Evolutionary conservation across 2,113 vertebrate genomes (phyloP).

Genomic region (Potamarius usumacintae): DNA sequence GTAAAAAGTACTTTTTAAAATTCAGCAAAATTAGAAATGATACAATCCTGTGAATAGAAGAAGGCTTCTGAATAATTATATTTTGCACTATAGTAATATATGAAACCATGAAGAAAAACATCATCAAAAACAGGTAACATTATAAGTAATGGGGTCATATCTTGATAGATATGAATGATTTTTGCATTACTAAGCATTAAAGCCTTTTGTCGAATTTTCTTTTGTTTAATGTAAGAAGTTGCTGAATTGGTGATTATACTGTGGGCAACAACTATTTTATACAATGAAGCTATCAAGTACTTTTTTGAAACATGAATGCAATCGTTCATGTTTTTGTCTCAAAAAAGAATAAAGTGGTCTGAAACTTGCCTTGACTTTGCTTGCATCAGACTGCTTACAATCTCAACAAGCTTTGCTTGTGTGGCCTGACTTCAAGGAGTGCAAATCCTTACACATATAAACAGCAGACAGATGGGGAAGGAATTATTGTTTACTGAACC

Average conservation of each 20-base stretch:
- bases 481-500: constrained; percentile 69
- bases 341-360: neutral
- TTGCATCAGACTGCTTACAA: constrained; percentile 58
- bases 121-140: neutral
- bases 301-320: neutral
- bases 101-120: neutral
- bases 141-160: neutral
- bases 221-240: neutral
- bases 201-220: neutral
- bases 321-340: neutral
- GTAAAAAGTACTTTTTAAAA: neutral
- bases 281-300: neutral
- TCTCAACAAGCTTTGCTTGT: constrained; percentile 71
- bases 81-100: neutral
- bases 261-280: neutral
- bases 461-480: constrained; percentile 70
- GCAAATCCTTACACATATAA: constrained; percentile 72
- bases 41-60: neutral
- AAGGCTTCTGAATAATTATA: neutral
- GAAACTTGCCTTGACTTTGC: constrained; percentile 4
- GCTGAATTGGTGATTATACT: neutral
- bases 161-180: neutral
- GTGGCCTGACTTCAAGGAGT: constrained; percentile 72
- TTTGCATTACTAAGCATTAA: neutral
- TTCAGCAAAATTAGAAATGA: neutral